phyloP scores from a whole-genome alignment of 2,113 vertebrate genomes.

The Circaetus cinerascens region DNA sequence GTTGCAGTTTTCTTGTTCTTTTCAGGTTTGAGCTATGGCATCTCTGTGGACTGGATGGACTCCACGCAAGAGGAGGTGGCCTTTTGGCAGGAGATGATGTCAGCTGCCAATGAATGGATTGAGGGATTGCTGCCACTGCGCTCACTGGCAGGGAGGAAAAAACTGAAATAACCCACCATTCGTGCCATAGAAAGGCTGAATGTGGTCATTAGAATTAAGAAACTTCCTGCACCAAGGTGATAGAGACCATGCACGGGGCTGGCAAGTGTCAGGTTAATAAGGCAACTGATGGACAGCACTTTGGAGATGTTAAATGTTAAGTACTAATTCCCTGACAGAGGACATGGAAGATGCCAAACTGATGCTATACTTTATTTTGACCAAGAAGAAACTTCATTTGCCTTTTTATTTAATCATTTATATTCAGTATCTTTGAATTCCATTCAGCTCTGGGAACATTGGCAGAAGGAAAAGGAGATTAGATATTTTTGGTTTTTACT shows the following conservation, averaged over 20 bases:
- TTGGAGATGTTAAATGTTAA: not conserved
- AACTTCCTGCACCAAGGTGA: not conserved
- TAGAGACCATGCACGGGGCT: not conserved
- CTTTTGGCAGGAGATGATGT: slow-evolving; percentile 76
- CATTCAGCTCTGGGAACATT: not conserved
- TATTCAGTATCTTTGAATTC: not conserved
- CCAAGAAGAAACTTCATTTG: not conserved
- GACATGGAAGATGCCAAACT: not conserved
- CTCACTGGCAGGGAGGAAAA: slow-evolving; percentile 48
- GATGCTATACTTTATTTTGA: not conserved
- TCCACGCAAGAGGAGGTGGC: slow-evolving; percentile 71
- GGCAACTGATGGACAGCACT: not conserved
- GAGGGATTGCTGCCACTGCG: slow-evolving; percentile 69
- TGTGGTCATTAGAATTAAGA: not conserved
- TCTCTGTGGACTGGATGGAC: slow-evolving; percentile 75
- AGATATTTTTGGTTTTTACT: not conserved
- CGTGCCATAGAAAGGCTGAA: not conserved
- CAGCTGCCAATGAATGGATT: slow-evolving; percentile 68
- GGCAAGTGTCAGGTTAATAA: not conserved
- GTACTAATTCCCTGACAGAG: not conserved
- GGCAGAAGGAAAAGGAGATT: not conserved
- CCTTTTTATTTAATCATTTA: not conserved
- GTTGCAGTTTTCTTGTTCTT: not conserved
- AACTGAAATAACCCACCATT: slow-evolving; percentile 10
- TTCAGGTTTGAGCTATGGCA: slow-evolving; percentile 70